Evolutionary conservation across 2,113 vertebrate genomes (phyloP).

Genomic region (Pipa parva): DNA sequence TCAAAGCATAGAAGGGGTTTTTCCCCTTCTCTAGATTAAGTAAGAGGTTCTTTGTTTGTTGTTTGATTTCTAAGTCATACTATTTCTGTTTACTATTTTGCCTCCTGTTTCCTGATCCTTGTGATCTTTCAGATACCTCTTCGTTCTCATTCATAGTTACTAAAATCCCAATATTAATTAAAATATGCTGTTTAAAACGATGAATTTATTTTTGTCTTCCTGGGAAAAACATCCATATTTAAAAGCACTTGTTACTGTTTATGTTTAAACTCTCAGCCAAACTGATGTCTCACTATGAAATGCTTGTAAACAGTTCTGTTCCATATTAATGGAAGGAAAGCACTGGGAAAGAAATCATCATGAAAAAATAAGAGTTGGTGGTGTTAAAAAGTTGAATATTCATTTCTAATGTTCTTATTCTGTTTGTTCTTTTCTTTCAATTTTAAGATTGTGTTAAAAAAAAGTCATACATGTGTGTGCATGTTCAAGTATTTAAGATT

Average conservation of each 20-base stretch:
- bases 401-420: too few relatives aligned
- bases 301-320: constrained; percentile 43
- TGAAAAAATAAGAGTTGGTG: neutral
- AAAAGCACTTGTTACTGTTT: constrained; percentile 42
- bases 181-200: constrained; percentile 29
- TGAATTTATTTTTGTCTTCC: constrained; percentile 31
- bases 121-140: neutral
- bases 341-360: constrained; percentile 19
- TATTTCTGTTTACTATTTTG: too few relatives aligned
- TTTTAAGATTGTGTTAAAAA: too few relatives aligned
- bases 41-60: too few relatives aligned
- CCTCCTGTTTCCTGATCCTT: neutral
- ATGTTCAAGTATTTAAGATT: too few relatives aligned
- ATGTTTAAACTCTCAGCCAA: constrained; percentile 37
- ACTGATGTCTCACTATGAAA: constrained; percentile 38
- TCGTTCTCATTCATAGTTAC: neutral
- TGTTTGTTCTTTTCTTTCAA: neutral
- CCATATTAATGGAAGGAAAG: constrained; percentile 32
- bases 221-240: constrained; percentile 32
- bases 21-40: too few relatives aligned
- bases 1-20: too few relatives aligned
- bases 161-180: constrained; percentile 32
- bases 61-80: too few relatives aligned
- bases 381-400: neutral
- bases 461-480: too few relatives aligned